Evolutionary conservation across 2,113 vertebrate genomes (phyloP), one percentile per base, ranked within the genome.

Genomic region (Tragelaphus strepsiceros): DNA sequence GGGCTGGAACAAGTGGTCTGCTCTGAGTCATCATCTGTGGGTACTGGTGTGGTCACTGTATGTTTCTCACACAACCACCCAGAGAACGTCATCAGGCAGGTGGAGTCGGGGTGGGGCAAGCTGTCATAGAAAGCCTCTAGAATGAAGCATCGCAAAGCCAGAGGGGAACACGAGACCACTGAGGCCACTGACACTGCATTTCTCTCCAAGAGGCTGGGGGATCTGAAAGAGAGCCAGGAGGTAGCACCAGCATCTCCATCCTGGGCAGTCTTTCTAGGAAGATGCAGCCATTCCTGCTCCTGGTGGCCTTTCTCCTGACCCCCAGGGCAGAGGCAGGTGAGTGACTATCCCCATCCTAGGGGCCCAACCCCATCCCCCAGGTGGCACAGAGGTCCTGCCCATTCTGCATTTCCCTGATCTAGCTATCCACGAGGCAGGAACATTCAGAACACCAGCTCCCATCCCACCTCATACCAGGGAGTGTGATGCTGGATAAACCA

Each of bases 11-110:
- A 46, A n/a, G 30, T 26, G 46, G 4, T 89, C 85, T 16, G 1
- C 32, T 64, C 81, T 98, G 97, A 92, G 71, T 96, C 96, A 96
- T 58, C 62, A n/a, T 7, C 62, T 85, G 61, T 95, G 78, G 21
- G 8, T 24, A 39, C 59, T 32, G 22, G 49, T 84, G 91, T 64
- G 85, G 88, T 88, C n/a, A 90, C 26, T 46, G 56, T n/a, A 14
- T 1, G 30, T 43, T 77, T 83, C 61, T 92, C 71, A 85, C 64
- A 74, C 58, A 81, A 92, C 1, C 15, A 59, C 61, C n/a, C 43
- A 86, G 61, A 94, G n/a, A 54, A 46, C 22, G 15, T 91, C 83
- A 96, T 32, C 88, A 59, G 67, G 26, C 43, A 86, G n/a, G 74
- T 32, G n/a, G 78, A 15, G 21, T 17, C 32, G 32, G 35, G 21